Evolutionary conservation across 2,888 invertebrate species (phyloP).

Genomic region (Epistrophella euchroma): DNA sequence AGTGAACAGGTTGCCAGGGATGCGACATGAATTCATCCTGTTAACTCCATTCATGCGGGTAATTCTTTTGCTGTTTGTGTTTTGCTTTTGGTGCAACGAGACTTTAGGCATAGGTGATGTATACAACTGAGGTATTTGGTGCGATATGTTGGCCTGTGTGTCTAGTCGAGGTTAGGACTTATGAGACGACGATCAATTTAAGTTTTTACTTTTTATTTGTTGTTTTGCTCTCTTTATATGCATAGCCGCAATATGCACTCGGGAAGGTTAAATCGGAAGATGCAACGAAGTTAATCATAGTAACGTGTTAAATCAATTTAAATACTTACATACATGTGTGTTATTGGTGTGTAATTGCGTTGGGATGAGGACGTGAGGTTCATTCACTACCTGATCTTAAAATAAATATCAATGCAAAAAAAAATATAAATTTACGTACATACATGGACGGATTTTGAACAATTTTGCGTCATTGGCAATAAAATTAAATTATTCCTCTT

Average conservation of each 20-base stretch:
- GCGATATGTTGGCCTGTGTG: conserved; percentile 66
- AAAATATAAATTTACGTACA: background rate
- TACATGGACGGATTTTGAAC: background rate
- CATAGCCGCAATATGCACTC: conserved; percentile 1
- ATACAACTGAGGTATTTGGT: conserved; percentile 30
- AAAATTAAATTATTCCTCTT: background rate
- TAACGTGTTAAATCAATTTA: conserved; percentile 75
- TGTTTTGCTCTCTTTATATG: background rate
- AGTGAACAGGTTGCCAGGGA: conserved; percentile 72
- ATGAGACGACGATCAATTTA: conserved; percentile 49
- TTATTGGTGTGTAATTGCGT: conserved; percentile 70
- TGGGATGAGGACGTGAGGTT: conserved; percentile 61
- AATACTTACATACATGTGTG: conserved; percentile 64
- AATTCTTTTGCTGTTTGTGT: conserved; percentile 36
- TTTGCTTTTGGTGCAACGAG: background rate
- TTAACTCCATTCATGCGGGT: conserved; percentile 67
- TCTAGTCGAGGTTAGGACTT: conserved; percentile 49
- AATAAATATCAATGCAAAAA: background rate
- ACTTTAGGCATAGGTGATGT: background rate
- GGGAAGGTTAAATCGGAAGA: conserved; percentile 59
- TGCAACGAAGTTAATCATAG: conserved; percentile 61
- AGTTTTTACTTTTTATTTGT: conserved; percentile 1
- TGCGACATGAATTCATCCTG: conserved; percentile 73
- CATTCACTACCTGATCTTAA: conserved; percentile 36
- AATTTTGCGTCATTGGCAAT: background rate